Evolutionary conservation across 2,113 vertebrate species (phyloP).

Genomic region (Nipponia nippon): DNA sequence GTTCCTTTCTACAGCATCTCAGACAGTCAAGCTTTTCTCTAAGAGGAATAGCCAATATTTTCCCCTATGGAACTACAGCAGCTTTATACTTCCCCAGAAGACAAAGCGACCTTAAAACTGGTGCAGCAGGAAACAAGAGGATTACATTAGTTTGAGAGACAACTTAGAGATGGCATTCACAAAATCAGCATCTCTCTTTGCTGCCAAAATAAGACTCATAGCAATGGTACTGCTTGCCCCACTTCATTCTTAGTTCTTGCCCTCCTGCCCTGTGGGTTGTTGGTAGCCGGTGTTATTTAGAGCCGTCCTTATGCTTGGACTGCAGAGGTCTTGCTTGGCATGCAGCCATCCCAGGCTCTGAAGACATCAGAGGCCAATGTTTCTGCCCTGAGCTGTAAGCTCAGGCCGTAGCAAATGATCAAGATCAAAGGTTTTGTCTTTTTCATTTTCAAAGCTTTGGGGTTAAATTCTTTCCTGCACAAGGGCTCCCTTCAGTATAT

Average conservation of each 20-base stretch:
- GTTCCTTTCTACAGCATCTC: slow-evolving; percentile 2
- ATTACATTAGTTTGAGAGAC: background rate
- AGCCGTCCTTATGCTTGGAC: background rate
- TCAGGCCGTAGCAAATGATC: background rate
- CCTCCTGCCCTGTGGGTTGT: slow-evolving; percentile 11
- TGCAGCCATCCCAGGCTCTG: slow-evolving; percentile 21
- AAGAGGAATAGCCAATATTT: slow-evolving; percentile 7
- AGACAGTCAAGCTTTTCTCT: slow-evolving; percentile 13
- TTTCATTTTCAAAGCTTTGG: background rate
- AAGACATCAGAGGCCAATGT: background rate
- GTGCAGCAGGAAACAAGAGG: slow-evolving; percentile 37
- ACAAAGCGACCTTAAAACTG: background rate
- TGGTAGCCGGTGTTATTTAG: slow-evolving; percentile 41
- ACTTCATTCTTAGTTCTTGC: background rate
- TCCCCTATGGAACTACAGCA: background rate
- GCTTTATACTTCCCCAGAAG: slow-evolving; percentile 14
- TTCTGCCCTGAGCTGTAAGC: slow-evolving; percentile 3
- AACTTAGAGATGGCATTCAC: background rate
- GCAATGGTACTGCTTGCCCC: background rate
- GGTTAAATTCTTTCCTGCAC: background rate
- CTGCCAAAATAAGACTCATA: background rate
- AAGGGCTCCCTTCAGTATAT: background rate
- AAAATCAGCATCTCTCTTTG: background rate
- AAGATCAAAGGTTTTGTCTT: slow-evolving; percentile 16
- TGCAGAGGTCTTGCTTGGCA: slow-evolving; percentile 28